Conservation (phyloP, 1,140 invertebrate genomes). For the Phymastichus coffea region DNA sequence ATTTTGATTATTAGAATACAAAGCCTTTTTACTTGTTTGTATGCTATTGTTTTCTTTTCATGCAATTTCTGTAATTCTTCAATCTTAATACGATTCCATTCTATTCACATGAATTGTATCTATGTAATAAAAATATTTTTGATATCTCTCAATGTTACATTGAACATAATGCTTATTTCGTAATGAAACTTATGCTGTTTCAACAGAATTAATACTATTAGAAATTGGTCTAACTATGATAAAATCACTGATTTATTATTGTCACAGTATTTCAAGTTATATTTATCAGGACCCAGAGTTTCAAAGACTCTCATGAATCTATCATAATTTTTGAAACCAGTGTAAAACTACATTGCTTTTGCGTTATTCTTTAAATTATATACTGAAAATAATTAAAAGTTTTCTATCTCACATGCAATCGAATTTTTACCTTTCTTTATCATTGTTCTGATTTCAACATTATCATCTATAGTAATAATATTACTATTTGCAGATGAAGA, state of each 20-base stretch:
- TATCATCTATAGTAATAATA: slow-evolving; percentile 1
- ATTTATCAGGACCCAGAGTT: neutral
- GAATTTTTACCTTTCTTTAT: neutral
- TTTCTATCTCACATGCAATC: neutral
- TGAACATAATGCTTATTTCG: slow-evolving; percentile 10
- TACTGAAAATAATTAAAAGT: neutral
- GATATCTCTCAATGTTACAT: slow-evolving; percentile 2
- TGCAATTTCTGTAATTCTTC: too few species aligned
- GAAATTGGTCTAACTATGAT: neutral
- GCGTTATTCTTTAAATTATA: neutral
- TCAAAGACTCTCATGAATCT: neutral
- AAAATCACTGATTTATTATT: neutral
- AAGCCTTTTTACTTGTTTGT: too few species aligned
- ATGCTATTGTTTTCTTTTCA: too few species aligned
- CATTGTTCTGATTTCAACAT: neutral
- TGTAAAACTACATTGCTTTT: slow-evolving; percentile 3
- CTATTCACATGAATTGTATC: neutral
- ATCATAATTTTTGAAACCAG: slow-evolving; percentile 1
- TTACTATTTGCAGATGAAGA: too few species aligned
- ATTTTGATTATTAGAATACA: too few species aligned
- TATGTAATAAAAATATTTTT: slow-evolving; percentile 16
- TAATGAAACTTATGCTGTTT: slow-evolving; percentile 3
- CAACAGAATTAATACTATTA: neutral
- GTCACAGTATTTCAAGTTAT: neutral
- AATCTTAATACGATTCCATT: neutral